Conservation (phyloP, 2,113 vertebrate species). For the Onychorhynchus coronatus region DNA sequence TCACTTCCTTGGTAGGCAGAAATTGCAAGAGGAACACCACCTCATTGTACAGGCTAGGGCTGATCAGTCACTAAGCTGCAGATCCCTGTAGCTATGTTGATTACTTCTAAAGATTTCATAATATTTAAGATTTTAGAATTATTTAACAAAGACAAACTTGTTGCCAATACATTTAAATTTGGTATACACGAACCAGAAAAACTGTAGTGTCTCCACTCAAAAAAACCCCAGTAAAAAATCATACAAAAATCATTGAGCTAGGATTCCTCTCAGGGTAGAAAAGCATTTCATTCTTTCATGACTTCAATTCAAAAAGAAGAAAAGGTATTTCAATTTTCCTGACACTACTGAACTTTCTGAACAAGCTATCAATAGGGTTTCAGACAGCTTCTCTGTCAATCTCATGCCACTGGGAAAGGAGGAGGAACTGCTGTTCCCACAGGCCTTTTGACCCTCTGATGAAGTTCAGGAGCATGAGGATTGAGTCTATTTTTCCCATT, state of each 20-base stretch:
- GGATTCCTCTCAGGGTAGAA: not conserved
- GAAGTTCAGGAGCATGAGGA: not conserved
- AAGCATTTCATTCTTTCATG: not conserved
- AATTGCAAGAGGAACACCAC: not conserved
- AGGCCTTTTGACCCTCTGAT: not conserved
- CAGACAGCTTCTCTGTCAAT: not conserved
- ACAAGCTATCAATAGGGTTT: not conserved
- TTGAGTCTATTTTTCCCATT: not conserved
- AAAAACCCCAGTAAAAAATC: not conserved
- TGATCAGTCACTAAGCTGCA: not conserved
- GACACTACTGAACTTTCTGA: not conserved
- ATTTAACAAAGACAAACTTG: not conserved
- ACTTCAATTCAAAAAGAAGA: not conserved
- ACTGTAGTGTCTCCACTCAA: not conserved
- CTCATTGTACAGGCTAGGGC: not conserved
- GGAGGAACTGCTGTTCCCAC: not conserved
- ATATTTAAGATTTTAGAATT: not conserved
- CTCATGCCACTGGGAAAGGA: not conserved
- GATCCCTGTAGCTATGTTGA: not conserved
- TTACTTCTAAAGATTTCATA: not conserved
- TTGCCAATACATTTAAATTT: not conserved
- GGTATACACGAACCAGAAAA: not conserved
- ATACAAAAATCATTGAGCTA: not conserved
- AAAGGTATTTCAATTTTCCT: not conserved
- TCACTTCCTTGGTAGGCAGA: not conserved